Evolutionary conservation across 2,113 vertebrate genomes (phyloP).

Genomic region (Varanus komodoensis): DNA sequence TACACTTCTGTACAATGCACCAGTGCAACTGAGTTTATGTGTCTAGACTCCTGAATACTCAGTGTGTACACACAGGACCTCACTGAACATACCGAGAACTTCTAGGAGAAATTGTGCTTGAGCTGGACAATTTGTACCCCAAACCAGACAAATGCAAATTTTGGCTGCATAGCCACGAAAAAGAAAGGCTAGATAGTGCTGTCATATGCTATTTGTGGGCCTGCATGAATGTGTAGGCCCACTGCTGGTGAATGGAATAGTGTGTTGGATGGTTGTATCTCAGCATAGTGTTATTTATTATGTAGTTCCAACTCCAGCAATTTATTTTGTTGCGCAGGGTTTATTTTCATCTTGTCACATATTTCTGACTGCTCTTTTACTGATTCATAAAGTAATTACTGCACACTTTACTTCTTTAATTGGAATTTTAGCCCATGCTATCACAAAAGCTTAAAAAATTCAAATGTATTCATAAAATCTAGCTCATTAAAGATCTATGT

Average conservation of each 20-base stretch:
- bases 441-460: not conserved
- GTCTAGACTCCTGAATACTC: not conserved
- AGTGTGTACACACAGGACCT: not conserved
- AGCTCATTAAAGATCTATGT: not conserved
- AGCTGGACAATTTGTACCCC: not conserved
- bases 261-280: not conserved
- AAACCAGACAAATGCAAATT: not conserved
- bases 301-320: not conserved
- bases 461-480: not conserved
- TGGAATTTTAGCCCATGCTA: not conserved
- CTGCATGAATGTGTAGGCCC: not conserved
- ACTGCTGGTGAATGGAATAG: not conserved
- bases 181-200: not conserved
- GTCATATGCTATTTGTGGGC: not conserved
- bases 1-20: not conserved
- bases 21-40: not conserved
- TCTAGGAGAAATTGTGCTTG: not conserved
- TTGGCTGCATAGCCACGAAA: not conserved
- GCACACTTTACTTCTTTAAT: not conserved
- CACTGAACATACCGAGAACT: not conserved
- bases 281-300: not conserved
- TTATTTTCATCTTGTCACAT: not conserved
- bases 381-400: constrained; percentile 1
- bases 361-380: not conserved
- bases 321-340: not conserved